A percentile compares a stretch with the other conserved stretches of the same genome.
phyloP scores from a whole-genome alignment of 2,888 invertebrate species.

The Platycheirus rosarum region DNA sequence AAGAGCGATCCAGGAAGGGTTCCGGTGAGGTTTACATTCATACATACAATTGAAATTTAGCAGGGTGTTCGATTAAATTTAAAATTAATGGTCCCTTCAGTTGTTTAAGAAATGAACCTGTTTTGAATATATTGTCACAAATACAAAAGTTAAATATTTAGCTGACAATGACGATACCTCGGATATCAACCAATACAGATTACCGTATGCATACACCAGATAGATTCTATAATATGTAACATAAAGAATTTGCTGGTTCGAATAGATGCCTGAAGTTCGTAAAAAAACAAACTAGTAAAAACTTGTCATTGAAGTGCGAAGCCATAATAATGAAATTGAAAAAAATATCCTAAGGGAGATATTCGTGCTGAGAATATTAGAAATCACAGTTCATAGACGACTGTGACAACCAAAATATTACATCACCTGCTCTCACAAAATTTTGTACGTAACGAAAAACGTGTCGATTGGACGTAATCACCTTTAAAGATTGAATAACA shows the following conservation, averaged over 20 bases:
- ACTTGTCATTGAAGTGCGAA: not conserved
- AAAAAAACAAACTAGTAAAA: not conserved
- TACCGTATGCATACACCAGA: not conserved
- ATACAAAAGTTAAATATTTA: not conserved
- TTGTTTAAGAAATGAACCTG: not conserved
- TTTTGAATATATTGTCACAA: not conserved
- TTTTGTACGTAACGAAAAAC: no score
- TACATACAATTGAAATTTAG: conserved; percentile 12
- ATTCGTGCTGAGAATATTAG: no score
- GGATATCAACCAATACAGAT: not conserved
- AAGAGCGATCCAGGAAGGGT: not conserved
- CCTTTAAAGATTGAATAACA: no score
- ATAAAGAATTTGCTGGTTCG: not conserved
- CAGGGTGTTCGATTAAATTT: conserved; percentile 5
- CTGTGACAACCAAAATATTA: no score
- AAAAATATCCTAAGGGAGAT: not conserved
- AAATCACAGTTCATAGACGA: no score
- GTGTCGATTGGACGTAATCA: no score
- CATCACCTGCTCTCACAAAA: no score
- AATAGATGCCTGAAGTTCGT: not conserved
- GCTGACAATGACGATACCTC: no score
- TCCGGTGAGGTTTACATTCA: conserved; percentile 14
- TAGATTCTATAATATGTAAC: no score
- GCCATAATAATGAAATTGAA: not conserved
- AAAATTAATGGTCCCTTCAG: conserved; percentile 16